Percentiles rank a stretch among this genome's conserved stretches.
Evolutionary conservation across 2,888 invertebrate genomes (phyloP).

Genomic region (Galeopsomyia nigrocyanea): DNA sequence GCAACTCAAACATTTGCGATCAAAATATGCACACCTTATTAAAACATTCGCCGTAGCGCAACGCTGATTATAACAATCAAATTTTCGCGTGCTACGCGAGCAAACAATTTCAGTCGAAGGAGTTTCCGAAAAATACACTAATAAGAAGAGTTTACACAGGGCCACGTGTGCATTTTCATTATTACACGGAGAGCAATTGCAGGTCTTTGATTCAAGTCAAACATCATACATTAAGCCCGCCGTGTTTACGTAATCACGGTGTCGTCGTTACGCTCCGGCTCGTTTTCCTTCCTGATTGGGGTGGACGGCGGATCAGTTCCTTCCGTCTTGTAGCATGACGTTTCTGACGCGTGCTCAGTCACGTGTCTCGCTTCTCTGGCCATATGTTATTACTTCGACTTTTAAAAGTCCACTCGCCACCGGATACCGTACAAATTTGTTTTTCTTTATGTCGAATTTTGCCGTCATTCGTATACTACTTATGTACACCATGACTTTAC

Average conservation of each 20-base stretch:
- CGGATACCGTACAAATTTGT: conserved; percentile 20
- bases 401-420: conserved; percentile 20
- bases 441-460: background rate
- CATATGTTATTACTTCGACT: conserved; percentile 18
- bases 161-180: background rate
- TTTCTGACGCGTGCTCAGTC: conserved; percentile 38
- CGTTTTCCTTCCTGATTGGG: conserved; percentile 21
- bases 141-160: background rate
- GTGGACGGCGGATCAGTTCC: conserved; percentile 23
- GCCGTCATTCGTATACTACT: too few species aligned
- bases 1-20: conserved; percentile 11
- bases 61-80: conserved; percentile 26
- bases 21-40: conserved; percentile 17
- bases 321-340: conserved; percentile 25
- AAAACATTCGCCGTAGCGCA: conserved; percentile 13
- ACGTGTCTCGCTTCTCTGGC: conserved; percentile 14
- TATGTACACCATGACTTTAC: too few species aligned
- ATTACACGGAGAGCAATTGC: background rate
- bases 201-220: background rate
- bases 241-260: conserved; percentile 22
- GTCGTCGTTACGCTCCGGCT: conserved; percentile 29
- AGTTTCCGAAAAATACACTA: background rate
- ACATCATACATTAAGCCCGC: background rate
- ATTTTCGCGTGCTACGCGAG: conserved; percentile 4
- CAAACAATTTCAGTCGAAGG: background rate